Conservation (phyloP, 2,888 invertebrate genomes). For the Anorthoa munda region DNA sequence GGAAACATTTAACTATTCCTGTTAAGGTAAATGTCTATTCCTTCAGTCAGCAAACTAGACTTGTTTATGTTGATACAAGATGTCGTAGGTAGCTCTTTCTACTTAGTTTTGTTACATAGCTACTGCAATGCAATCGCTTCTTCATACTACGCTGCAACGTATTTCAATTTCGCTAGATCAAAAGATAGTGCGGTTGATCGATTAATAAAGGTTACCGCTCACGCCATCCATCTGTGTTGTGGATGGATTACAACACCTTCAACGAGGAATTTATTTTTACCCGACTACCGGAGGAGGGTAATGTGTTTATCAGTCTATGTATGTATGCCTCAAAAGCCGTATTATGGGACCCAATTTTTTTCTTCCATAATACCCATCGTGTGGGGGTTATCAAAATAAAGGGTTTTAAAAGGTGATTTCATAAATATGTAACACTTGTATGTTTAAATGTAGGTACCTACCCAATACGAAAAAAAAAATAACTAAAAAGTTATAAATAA, state of each 20-base stretch:
- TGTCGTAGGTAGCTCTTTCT: not conserved
- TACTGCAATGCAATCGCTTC: slow-evolving; percentile 1
- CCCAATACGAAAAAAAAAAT: too few species aligned
- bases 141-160: slow-evolving; percentile 1
- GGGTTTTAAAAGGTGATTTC: too few species aligned
- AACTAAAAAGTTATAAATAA: too few species aligned
- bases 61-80: slow-evolving; percentile 32
- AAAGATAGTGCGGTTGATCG: slow-evolving; percentile 11
- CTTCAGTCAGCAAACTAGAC: slow-evolving; percentile 8
- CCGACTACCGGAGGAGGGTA: too few species aligned
- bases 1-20: slow-evolving; percentile 39
- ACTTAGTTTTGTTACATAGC: slow-evolving; percentile 8
- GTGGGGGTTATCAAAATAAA: too few species aligned
- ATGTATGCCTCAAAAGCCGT: too few species aligned
- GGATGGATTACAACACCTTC: slow-evolving; percentile 17
- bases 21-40: slow-evolving; percentile 28
- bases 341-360: too few species aligned
- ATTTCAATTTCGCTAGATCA: slow-evolving; percentile 24
- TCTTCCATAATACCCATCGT: too few species aligned
- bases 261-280: not conserved
- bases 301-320: too few species aligned
- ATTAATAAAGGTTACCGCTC: slow-evolving; percentile 37
- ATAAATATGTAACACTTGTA: too few species aligned
- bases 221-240: not conserved
- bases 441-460: too few species aligned